These are phyloP conservation scores for Trididemnum clinides DNA, from an alignment of 23 tunicate species.

Conservation along the genomic window DNA sequence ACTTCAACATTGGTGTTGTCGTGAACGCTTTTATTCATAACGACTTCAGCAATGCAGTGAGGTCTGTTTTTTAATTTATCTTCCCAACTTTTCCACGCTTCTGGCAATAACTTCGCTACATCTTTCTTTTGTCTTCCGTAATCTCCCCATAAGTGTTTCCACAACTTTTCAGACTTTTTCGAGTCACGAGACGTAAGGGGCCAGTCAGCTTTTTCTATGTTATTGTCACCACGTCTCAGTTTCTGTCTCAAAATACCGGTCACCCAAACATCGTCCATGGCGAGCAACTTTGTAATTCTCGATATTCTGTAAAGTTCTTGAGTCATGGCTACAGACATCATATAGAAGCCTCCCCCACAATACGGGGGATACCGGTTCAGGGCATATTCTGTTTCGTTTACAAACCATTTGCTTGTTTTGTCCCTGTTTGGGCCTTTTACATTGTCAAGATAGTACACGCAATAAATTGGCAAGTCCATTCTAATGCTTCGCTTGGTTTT, in stretches of 20 bases:
- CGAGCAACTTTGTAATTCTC: slow-evolving; percentile 25
- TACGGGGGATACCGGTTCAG: slow-evolving; percentile 69
- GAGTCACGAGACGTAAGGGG: slow-evolving; percentile 1
- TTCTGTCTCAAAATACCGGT: slow-evolving; percentile 76
- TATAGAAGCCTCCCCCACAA: slow-evolving; percentile 86
- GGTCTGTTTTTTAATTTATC: not conserved
- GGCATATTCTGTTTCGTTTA: slow-evolving; percentile 29
- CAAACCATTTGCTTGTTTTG: slow-evolving; percentile 46
- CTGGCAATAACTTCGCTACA: slow-evolving; percentile 6
- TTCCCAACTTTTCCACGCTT: slow-evolving; percentile 17
- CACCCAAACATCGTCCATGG: slow-evolving; percentile 86
- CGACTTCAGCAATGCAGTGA: not conserved
- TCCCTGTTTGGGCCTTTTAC: slow-evolving; percentile 40
- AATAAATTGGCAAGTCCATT: slow-evolving; percentile 26
- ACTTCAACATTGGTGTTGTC: too few relatives aligned
- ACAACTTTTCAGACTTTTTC: not conserved
- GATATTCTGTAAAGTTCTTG: slow-evolving; percentile 42
- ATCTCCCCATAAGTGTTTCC: slow-evolving; percentile 40
- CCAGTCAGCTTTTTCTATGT: slow-evolving; percentile 41
- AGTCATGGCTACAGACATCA: slow-evolving; percentile 72
- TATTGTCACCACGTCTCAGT: slow-evolving; percentile 52
- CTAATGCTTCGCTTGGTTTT: not conserved
- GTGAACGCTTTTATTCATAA: too few relatives aligned
- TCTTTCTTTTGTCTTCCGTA: slow-evolving; percentile 9
- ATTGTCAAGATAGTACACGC: slow-evolving; percentile 48